Percentiles rank a stretch among this genome's conserved stretches.
Evolutionary conservation across 2,888 invertebrate genomes (phyloP).

Genomic region (Deladenus siricidicola): DNA sequence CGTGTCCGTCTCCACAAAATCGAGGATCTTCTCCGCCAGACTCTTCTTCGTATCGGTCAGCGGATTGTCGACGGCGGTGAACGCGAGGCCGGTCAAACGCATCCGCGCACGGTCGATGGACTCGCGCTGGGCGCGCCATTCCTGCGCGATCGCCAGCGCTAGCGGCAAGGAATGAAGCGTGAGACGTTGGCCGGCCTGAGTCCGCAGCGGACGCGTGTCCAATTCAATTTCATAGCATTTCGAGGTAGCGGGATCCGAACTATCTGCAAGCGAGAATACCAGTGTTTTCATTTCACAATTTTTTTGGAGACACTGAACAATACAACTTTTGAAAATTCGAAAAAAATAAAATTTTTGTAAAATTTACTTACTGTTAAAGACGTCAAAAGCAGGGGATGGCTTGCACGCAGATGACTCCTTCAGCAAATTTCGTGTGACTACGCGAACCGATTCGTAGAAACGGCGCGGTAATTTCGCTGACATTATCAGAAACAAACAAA

Average conservation of each 20-base stretch:
- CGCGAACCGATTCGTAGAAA: conserved; percentile 8
- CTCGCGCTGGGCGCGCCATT: conserved; percentile 82
- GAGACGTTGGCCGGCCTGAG: conserved; percentile 1
- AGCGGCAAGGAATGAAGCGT: conserved; percentile 64
- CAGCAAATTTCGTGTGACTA: neutral
- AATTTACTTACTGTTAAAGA: too few species aligned
- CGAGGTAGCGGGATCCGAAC: neutral
- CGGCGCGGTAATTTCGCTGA: neutral
- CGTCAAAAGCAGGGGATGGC: neutral
- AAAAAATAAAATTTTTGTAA: too few species aligned
- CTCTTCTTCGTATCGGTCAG: conserved; percentile 63
- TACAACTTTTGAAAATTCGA: too few species aligned
- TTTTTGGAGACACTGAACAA: too few species aligned
- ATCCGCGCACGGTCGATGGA: conserved; percentile 60
- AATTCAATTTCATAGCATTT: conserved; percentile 2
- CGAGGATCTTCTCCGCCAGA: conserved; percentile 62
- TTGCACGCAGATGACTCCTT: neutral
- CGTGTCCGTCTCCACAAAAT: conserved; percentile 62
- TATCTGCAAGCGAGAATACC: neutral
- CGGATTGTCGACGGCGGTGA: conserved; percentile 86
- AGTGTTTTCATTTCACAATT: too few species aligned
- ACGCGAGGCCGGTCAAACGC: conserved; percentile 73
- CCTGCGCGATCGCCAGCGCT: conserved; percentile 82
- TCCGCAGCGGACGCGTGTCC: conserved; percentile 2
- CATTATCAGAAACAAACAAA: too few species aligned